Conservation (phyloP, 2,113 vertebrate species). For the Peucedramus taeniatus region DNA sequence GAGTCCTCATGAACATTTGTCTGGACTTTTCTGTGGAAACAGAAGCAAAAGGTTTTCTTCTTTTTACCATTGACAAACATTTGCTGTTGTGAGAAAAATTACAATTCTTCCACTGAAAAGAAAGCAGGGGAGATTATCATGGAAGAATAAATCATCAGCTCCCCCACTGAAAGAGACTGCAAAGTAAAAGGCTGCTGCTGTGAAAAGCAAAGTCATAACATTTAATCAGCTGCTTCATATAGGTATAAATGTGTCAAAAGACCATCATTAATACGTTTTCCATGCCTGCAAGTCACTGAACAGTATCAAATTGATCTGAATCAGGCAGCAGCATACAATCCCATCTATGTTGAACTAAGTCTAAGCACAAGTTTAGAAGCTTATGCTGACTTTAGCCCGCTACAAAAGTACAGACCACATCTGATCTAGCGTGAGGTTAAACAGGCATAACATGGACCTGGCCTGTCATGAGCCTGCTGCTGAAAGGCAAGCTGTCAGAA, state of each 20-base stretch:
- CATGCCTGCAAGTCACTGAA: background rate
- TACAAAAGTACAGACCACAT: background rate
- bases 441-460: background rate
- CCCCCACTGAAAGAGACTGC: background rate
- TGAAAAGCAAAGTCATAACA: background rate
- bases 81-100: background rate
- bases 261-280: background rate
- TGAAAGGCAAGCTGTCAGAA: background rate
- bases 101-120: background rate
- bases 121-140: background rate
- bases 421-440: background rate
- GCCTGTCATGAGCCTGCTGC: background rate
- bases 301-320: background rate
- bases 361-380: background rate
- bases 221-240: background rate
- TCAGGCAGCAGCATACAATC: background rate
- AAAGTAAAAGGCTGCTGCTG: background rate
- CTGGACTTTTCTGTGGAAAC: background rate
- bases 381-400: background rate
- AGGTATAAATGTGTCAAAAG: background rate
- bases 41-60: constrained; percentile 11
- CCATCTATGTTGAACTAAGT: background rate
- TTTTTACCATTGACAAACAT: background rate
- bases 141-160: background rate
- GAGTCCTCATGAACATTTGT: background rate